Conservation (phyloP, 2,113 vertebrate genomes). For the Paralichthys olivaceus region DNA sequence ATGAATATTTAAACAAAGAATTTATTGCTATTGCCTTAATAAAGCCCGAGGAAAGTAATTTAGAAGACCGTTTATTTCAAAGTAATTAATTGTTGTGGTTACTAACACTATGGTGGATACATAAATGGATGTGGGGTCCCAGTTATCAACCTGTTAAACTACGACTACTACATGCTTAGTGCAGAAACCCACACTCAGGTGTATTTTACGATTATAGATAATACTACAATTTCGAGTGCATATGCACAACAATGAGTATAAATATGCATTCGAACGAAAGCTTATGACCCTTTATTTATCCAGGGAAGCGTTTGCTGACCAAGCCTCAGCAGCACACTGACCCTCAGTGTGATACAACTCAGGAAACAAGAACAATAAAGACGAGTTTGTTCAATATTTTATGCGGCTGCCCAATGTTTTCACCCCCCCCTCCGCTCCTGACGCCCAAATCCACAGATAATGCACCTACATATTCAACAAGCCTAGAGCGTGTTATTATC, state of each 20-base stretch:
- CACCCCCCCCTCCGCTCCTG: neutral
- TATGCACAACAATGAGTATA: too few species aligned
- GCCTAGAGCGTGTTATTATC: slow-evolving; percentile 46
- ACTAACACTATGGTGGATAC: slow-evolving; percentile 8
- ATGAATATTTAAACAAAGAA: neutral
- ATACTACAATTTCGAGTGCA: slow-evolving; percentile 1
- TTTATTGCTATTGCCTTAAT: neutral
- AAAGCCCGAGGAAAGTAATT: neutral
- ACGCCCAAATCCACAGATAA: slow-evolving; percentile 35
- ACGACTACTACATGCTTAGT: neutral
- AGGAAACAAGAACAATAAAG: slow-evolving; percentile 29
- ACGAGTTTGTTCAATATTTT: slow-evolving; percentile 50
- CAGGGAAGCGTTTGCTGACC: slow-evolving; percentile 20
- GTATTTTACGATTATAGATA: slow-evolving; percentile 31
- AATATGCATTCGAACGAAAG: too few species aligned
- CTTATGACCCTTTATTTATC: neutral
- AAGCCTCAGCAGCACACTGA: slow-evolving; percentile 4
- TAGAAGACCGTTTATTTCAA: too few species aligned
- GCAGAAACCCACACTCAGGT: slow-evolving; percentile 24
- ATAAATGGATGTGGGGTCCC: slow-evolving; percentile 1
- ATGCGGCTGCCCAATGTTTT: slow-evolving; percentile 30
- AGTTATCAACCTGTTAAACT: slow-evolving; percentile 4
- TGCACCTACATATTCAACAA: slow-evolving; percentile 33
- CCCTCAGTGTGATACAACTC: neutral
- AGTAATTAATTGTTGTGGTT: neutral